Percentiles rank a stretch among this genome's conserved stretches.
Evolutionary conservation across 2,113 vertebrate species (phyloP).

Genomic region (Suricata suricatta): DNA sequence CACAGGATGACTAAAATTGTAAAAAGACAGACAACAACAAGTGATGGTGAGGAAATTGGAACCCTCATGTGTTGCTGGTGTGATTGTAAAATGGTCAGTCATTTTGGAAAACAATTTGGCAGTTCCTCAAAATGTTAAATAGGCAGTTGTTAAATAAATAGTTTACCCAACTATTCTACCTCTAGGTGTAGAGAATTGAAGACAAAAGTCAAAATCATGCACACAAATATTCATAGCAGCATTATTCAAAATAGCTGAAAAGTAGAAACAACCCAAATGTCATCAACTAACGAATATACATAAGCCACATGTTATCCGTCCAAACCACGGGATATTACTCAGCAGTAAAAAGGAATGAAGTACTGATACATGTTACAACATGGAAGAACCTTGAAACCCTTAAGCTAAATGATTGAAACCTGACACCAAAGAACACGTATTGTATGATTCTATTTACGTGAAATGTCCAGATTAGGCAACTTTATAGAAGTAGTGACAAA

Average conservation of each 20-base stretch:
- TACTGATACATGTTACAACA: too few relatives aligned
- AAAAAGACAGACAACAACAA: background rate
- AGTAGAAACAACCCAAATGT: background rate
- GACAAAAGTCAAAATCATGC: background rate
- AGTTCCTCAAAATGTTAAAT: conserved; percentile 5
- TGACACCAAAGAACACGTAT: background rate
- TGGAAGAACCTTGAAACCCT: background rate
- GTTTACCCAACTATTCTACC: background rate
- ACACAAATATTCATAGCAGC: background rate
- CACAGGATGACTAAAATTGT: background rate
- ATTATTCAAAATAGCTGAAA: background rate
- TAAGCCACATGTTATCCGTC: background rate
- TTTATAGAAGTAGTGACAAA: conserved; percentile 12
- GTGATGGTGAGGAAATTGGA: background rate
- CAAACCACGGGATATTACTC: background rate
- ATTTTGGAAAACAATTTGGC: background rate
- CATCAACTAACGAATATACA: background rate
- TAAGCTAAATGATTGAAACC: background rate
- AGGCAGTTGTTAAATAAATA: background rate
- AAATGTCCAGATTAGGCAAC: background rate
- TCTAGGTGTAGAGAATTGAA: background rate
- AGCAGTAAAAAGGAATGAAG: background rate
- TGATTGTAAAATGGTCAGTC: background rate
- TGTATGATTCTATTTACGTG: too few relatives aligned
- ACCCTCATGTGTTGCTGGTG: background rate